These are phyloP conservation scores for Hetaerina titia DNA, from an alignment of 2,888 invertebrate species.

Conservation along the genomic window DNA sequence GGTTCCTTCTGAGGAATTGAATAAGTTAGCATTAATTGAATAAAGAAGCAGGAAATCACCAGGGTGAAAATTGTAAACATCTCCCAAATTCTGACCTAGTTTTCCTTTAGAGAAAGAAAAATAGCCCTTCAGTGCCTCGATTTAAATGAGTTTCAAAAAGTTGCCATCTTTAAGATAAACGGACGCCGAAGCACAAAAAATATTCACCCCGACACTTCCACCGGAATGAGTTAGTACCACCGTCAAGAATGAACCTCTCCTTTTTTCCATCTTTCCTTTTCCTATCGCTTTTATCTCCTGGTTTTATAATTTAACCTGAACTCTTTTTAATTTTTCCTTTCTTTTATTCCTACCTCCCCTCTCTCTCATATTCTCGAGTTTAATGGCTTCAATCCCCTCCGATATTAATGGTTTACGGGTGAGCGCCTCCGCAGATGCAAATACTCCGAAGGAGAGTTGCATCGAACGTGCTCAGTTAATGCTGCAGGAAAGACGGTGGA, in stretches of 20 bases:
- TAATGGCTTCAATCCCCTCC: constrained; percentile 9
- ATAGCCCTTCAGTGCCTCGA: neutral
- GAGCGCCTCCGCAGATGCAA: constrained; percentile 26
- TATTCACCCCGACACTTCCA: neutral
- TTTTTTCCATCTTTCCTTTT: no score
- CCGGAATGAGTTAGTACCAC: neutral
- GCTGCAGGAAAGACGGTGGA: neutral
- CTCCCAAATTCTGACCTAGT: neutral
- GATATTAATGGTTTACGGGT: constrained; percentile 53
- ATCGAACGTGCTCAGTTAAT: constrained; percentile 40
- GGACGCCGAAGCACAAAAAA: neutral
- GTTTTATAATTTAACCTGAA: neutral
- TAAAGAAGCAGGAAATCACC: neutral
- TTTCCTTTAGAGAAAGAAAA: neutral
- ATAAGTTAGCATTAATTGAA: neutral
- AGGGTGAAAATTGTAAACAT: neutral
- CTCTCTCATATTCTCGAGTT: constrained; percentile 9
- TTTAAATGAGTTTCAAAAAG: neutral
- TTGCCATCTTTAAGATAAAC: neutral
- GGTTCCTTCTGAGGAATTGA: neutral
- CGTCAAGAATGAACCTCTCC: neutral
- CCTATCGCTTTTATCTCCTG: neutral
- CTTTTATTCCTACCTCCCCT: neutral
- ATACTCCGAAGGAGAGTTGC: constrained; percentile 50
- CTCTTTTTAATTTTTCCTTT: neutral